Evolutionary conservation across 2,797 vertebrate genomes (phyloP).

Genomic region (Muscicapa comitata): DNA sequence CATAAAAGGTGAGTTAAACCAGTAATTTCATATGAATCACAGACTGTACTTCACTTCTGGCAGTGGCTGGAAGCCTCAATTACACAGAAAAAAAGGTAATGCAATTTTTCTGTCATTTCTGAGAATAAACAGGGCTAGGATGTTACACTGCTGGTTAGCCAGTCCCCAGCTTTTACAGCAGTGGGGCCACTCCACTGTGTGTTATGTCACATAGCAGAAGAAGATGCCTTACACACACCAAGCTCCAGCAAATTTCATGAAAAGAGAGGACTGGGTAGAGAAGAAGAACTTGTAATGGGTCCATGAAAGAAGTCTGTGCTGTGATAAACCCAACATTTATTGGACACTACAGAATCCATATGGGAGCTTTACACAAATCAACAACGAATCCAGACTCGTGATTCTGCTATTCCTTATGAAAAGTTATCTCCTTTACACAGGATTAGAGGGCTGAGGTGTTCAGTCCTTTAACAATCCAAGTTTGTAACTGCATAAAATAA

Average conservation of each 20-base stretch:
- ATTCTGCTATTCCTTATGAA: neutral
- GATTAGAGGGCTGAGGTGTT: neutral
- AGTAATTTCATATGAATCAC: neutral
- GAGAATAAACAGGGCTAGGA: neutral
- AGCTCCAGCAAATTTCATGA: neutral
- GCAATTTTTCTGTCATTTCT: neutral
- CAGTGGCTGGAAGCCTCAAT: neutral
- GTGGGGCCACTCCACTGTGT: neutral
- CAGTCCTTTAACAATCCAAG: neutral
- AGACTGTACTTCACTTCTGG: neutral
- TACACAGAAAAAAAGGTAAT: neutral
- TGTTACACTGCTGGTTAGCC: neutral
- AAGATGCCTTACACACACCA: neutral
- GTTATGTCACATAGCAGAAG: neutral
- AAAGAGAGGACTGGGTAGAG: neutral
- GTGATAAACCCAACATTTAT: neutral
- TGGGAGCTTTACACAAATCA: neutral
- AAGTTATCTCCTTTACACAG: neutral
- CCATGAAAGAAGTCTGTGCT: neutral
- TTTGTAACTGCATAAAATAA: neutral
- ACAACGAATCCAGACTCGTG: neutral
- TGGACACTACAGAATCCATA: neutral
- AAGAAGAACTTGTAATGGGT: neutral
- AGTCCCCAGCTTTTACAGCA: neutral
- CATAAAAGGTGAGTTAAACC: neutral